Percentiles rank a stretch among this genome's conserved stretches.
Evolutionary conservation across 2,113 vertebrate species (phyloP).

Genomic region (Coracopsis vasa): DNA sequence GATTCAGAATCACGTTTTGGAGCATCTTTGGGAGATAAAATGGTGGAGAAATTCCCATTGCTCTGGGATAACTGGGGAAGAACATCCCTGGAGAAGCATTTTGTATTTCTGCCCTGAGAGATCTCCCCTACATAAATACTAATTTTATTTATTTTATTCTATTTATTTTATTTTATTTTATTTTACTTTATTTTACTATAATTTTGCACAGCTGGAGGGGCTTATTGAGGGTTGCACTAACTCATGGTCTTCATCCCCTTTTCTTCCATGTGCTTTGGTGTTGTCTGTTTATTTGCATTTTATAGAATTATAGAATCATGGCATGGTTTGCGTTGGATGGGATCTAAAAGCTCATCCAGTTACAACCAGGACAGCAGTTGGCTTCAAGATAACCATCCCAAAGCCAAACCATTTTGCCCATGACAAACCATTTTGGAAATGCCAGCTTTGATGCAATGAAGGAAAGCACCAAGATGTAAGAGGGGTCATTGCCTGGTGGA

Average conservation of each 20-base stretch:
- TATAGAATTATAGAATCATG: too few species aligned
- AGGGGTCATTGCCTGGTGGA: not conserved
- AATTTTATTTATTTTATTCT: not conserved
- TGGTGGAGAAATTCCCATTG: not conserved
- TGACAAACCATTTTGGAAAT: not conserved
- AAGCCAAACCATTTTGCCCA: not conserved
- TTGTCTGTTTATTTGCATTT: not conserved
- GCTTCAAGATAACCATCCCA: not conserved
- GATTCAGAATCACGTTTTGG: not conserved
- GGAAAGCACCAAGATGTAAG: not conserved
- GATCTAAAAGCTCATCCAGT: too few species aligned
- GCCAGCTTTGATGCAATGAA: too few species aligned
- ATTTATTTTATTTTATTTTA: not conserved
- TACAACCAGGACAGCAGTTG: not conserved
- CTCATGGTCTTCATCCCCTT: fast-evolving
- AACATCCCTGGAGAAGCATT: not conserved
- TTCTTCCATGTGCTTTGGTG: not conserved
- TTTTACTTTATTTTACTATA: not conserved
- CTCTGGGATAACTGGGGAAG: not conserved
- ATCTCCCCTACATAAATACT: too few species aligned
- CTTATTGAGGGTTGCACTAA: fast-evolving
- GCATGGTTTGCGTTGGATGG: too few species aligned
- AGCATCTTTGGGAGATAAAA: not conserved
- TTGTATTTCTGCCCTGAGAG: not conserved
- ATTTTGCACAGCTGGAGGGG: not conserved